Percentiles rank a stretch among this genome's conserved stretches.
Conservation (phyloP, 2,888 invertebrate genomes). For the Macaria liturata region DNA sequence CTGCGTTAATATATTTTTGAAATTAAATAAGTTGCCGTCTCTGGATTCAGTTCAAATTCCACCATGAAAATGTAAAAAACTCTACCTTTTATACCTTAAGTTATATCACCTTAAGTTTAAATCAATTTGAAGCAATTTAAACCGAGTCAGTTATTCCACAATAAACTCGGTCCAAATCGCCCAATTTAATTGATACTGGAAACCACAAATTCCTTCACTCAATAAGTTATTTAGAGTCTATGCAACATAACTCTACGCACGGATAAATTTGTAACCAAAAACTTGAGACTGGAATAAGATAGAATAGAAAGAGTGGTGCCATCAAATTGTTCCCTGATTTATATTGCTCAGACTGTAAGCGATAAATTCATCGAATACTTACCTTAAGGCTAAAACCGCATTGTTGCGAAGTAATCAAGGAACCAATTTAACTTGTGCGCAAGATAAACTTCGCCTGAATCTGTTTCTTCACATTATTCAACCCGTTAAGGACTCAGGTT, state of each 20-base stretch:
- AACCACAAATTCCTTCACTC: slow-evolving; percentile 48
- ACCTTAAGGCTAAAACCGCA: slow-evolving; percentile 35
- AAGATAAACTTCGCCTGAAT: slow-evolving; percentile 29
- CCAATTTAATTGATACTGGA: slow-evolving; percentile 38
- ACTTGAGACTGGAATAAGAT: too few species aligned
- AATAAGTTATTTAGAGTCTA: slow-evolving; percentile 39
- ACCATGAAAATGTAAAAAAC: not conserved
- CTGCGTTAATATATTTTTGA: too few species aligned
- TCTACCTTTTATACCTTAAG: not conserved
- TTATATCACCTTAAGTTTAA: too few species aligned
- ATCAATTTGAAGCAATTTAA: too few species aligned
- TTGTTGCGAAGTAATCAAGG: slow-evolving; percentile 37
- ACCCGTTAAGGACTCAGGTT: slow-evolving; percentile 3
- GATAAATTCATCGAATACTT: slow-evolving; percentile 50
- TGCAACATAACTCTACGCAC: too few species aligned
- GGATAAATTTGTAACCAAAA: too few species aligned
- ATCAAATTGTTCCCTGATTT: too few species aligned
- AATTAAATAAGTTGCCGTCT: too few species aligned
- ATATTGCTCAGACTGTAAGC: slow-evolving; percentile 21
- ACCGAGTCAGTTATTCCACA: slow-evolving; percentile 4
- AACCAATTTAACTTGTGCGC: slow-evolving; percentile 35
- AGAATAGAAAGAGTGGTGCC: too few species aligned
- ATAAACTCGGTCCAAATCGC: slow-evolving; percentile 29
- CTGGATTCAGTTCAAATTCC: too few species aligned
- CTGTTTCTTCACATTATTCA: slow-evolving; percentile 19